Percentiles rank a stretch among this genome's conserved stretches.
These are phyloP conservation scores for Apomyelois bistriatella DNA, from an alignment of 2,888 invertebrate species.

Conservation along the genomic window DNA sequence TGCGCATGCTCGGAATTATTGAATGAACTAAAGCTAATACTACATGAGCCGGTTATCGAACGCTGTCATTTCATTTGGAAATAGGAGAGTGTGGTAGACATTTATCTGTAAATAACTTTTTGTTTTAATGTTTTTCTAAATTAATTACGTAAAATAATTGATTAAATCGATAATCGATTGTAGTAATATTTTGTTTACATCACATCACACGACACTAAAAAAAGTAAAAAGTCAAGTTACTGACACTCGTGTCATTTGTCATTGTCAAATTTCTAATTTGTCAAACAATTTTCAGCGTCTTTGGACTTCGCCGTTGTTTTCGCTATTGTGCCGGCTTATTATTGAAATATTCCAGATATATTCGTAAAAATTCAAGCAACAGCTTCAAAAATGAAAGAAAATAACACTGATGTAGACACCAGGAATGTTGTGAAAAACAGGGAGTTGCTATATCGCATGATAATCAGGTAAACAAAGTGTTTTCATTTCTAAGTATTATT, in stretches of 20 bases:
- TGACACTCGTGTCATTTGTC: not conserved
- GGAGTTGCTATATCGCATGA: slow-evolving; percentile 92
- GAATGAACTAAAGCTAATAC: too few relatives aligned
- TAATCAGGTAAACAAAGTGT: slow-evolving; percentile 85
- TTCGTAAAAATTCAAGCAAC: slow-evolving; percentile 4
- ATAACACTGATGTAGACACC: slow-evolving; percentile 77
- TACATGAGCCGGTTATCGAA: too few relatives aligned
- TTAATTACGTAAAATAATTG: too few relatives aligned
- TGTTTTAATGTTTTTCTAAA: too few relatives aligned
- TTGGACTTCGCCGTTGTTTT: slow-evolving; percentile 1
- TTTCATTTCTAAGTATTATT: not conserved
- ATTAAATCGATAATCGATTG: slow-evolving; percentile 34
- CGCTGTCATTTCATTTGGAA: too few relatives aligned
- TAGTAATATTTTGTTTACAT: not conserved
- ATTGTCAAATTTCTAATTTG: slow-evolving; percentile 10
- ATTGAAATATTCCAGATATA: slow-evolving; percentile 14
- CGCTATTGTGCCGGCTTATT: slow-evolving; percentile 24
- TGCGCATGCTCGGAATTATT: too few relatives aligned
- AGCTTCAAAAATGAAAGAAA: slow-evolving; percentile 58
- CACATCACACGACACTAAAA: not conserved
- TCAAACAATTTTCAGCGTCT: too few relatives aligned
- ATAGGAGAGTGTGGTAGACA: too few relatives aligned
- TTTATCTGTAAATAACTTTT: too few relatives aligned
- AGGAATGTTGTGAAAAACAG: slow-evolving; percentile 92
- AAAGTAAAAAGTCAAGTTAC: slow-evolving; percentile 7